phyloP scores from a whole-genome alignment of 2,888 invertebrate species.

The Sacculina carcini region DNA sequence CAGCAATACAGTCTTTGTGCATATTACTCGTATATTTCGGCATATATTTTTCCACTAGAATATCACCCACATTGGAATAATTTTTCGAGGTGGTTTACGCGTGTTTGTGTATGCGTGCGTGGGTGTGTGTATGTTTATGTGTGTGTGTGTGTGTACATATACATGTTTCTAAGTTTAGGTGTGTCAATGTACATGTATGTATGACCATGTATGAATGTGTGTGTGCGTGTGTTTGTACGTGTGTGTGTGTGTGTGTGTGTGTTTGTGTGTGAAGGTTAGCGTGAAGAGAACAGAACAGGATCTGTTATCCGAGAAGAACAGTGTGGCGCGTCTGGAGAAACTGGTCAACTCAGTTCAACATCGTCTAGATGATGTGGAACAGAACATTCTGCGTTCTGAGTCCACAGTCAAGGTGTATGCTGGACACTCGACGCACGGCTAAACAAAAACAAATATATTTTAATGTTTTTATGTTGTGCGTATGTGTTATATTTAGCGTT shows the following conservation, averaged over 20 bases:
- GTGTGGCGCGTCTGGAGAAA: slow-evolving; percentile 9
- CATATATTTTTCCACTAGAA: background rate
- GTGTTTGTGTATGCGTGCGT: background rate
- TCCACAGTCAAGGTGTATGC: slow-evolving; percentile 9
- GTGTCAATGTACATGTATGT: too few species aligned
- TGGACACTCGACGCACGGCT: too few species aligned
- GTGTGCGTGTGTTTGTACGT: too few species aligned
- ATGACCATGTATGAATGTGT: too few species aligned
- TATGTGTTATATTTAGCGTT: too few species aligned
- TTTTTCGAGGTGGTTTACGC: background rate
- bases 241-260: background rate
- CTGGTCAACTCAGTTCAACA: slow-evolving; percentile 9
- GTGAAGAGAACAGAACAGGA: slow-evolving; percentile 13
- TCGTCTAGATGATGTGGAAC: slow-evolving; percentile 11
- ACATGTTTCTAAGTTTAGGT: too few species aligned
- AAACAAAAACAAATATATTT: too few species aligned
- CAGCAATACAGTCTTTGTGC: too few species aligned
- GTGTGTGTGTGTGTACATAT: too few species aligned
- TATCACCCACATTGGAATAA: background rate
- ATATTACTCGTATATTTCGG: too few species aligned
- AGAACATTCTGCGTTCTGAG: slow-evolving; percentile 11
- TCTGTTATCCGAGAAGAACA: slow-evolving; percentile 12
- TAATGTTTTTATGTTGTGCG: too few species aligned
- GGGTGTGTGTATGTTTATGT: too few species aligned
- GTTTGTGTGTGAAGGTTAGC: slow-evolving; percentile 9